A percentile compares a stretch with the other conserved stretches of the same genome.
These are phyloP conservation scores for Microchrysa polita DNA, from an alignment of 2,888 invertebrate species.

Conservation along the genomic window DNA sequence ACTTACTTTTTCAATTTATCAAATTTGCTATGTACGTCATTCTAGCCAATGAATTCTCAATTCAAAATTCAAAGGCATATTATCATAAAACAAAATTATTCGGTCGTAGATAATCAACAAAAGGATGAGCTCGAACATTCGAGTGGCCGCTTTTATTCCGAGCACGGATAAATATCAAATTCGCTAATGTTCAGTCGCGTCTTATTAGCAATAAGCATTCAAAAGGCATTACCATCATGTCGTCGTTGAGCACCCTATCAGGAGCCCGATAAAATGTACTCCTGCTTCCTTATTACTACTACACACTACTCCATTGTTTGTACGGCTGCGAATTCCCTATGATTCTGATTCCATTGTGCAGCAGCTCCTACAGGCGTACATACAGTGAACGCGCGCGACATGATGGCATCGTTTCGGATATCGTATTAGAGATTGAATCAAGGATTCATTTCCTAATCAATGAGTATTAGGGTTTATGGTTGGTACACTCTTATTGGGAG, in stretches of 20 bases:
- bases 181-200: neutral
- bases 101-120: too few relatives aligned
- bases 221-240: slow-evolving; percentile 15
- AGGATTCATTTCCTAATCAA: slow-evolving; percentile 41
- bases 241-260: slow-evolving; percentile 17
- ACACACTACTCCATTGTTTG: neutral
- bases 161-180: slow-evolving; percentile 4
- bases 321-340: neutral
- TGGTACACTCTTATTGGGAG: slow-evolving; percentile 22
- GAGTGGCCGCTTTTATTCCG: neutral
- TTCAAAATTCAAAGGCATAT: too few relatives aligned
- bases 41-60: too few relatives aligned
- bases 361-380: neutral
- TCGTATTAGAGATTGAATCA: slow-evolving; percentile 34
- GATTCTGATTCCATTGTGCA: slow-evolving; percentile 7
- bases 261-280: slow-evolving; percentile 14
- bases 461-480: slow-evolving; percentile 34
- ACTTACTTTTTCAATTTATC: too few relatives aligned
- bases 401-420: slow-evolving; percentile 23
- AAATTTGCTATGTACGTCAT: too few relatives aligned
- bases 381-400: neutral
- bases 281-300: slow-evolving; percentile 1
- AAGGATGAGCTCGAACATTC: too few relatives aligned
- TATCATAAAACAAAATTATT: too few relatives aligned
- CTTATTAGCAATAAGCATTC: slow-evolving; percentile 7